Evolutionary conservation across 1,140 invertebrate genomes (phyloP).

Genomic region (Apis laboriosa): DNA sequence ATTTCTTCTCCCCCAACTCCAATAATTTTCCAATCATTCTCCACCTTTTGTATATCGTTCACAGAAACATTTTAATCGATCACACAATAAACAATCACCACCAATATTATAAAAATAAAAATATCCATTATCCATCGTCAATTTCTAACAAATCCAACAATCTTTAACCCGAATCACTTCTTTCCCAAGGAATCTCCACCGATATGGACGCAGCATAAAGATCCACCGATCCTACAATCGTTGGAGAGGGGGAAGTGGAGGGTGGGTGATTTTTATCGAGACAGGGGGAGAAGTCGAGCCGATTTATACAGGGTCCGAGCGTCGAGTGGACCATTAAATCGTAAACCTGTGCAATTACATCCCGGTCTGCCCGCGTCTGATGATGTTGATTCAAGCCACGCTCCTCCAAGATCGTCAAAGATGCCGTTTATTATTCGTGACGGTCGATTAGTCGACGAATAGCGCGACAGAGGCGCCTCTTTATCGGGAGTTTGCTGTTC

Average conservation of each 20-base stretch:
- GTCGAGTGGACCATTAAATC: conserved; percentile 67
- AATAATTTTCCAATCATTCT: too few species aligned
- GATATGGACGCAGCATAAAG: too few species aligned
- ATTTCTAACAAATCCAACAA: too few species aligned
- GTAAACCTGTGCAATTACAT: conserved; percentile 60
- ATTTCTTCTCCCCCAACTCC: too few species aligned
- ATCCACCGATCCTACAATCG: too few species aligned
- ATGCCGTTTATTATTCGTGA: conserved; percentile 41
- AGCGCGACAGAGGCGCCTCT: neutral
- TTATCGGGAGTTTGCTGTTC: neutral
- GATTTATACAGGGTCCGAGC: conserved; percentile 52
- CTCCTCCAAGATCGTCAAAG: conserved; percentile 13
- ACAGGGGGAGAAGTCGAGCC: neutral
- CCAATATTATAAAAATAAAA: too few species aligned
- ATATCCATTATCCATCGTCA: too few species aligned
- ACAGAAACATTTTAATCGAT: too few species aligned
- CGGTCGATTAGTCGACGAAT: conserved; percentile 14
- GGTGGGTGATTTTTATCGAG: conserved; percentile 17
- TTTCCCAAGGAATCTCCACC: too few species aligned
- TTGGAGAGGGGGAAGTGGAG: neutral
- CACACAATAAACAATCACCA: too few species aligned
- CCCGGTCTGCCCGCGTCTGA: conserved; percentile 55
- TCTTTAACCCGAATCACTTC: too few species aligned
- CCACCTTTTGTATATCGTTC: too few species aligned
- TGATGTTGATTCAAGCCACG: conserved; percentile 60